Evolutionary conservation across 2,888 invertebrate genomes (phyloP).

Genomic region (Eurytoma californica): DNA sequence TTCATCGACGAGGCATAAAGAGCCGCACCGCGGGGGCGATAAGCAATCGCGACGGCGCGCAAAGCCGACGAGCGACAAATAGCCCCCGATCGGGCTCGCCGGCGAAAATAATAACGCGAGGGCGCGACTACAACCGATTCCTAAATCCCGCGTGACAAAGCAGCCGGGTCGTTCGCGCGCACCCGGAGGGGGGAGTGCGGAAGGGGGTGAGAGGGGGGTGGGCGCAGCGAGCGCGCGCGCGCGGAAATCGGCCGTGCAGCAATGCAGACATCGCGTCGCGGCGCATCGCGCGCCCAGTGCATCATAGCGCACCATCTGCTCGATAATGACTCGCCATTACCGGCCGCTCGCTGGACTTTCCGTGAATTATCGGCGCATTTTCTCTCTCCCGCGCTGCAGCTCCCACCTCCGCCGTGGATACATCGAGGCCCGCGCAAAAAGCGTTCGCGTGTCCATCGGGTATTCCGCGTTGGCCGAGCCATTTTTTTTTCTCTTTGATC

Average conservation of each 20-base stretch:
- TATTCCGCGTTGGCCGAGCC: too few species aligned
- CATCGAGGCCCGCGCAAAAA: too few species aligned
- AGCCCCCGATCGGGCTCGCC: neutral
- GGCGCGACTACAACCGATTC: constrained; percentile 15
- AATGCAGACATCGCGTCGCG: constrained; percentile 11
- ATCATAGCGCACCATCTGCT: constrained; percentile 74
- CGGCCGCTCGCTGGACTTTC: constrained; percentile 66
- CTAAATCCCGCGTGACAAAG: constrained; percentile 46
- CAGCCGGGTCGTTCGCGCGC: constrained; percentile 12
- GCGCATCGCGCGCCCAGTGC: constrained; percentile 65
- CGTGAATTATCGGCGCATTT: constrained; percentile 72
- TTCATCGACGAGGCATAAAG: neutral
- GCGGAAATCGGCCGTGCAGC: constrained; percentile 18
- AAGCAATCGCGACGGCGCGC: neutral
- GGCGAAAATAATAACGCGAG: constrained; percentile 25
- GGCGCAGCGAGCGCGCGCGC: neutral
- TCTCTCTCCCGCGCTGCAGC: constrained; percentile 54
- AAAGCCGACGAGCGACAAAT: neutral
- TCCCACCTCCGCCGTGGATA: neutral
- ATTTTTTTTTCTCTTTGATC: too few species aligned
- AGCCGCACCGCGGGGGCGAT: too few species aligned
- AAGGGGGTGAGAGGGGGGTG: neutral
- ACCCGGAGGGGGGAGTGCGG: neutral
- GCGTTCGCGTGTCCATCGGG: too few species aligned
- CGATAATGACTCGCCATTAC: constrained; percentile 73